phyloP scores from a whole-genome alignment of 2,113 vertebrate genomes.

The Capreolus pygargus region DNA sequence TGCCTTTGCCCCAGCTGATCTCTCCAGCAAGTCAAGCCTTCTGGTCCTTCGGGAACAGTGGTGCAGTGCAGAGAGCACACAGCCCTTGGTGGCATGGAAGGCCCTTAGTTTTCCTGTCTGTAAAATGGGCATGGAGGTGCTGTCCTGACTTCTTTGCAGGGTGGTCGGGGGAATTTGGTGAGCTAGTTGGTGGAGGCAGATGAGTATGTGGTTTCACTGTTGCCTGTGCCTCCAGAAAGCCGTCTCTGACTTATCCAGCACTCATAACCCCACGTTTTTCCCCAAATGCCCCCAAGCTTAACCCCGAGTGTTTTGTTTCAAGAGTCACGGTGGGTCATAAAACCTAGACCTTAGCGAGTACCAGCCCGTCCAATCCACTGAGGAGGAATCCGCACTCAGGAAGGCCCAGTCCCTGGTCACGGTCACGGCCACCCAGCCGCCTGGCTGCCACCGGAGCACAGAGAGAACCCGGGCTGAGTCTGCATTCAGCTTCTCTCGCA shows the following conservation, averaged over 20 bases:
- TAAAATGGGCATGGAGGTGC: not conserved
- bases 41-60: not conserved
- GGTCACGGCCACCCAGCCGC: not conserved
- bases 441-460: not conserved
- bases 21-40: not conserved
- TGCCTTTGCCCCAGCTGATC: not conserved
- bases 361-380: not conserved
- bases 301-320: not conserved
- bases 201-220: not conserved
- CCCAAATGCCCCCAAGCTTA: not conserved
- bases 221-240: not conserved
- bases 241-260: not conserved
- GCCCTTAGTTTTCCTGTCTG: not conserved
- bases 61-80: not conserved
- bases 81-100: not conserved
- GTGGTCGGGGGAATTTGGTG: not conserved
- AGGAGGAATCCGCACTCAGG: not conserved
- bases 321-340: not conserved
- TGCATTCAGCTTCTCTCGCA: not conserved
- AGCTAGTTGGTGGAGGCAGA: not conserved
- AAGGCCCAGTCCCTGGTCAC: not conserved
- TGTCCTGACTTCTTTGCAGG: not conserved
- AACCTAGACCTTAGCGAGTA: not conserved
- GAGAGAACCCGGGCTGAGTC: not conserved
- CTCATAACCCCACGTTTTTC: not conserved